Percentiles rank a stretch among this genome's conserved stretches.
phyloP scores from a whole-genome alignment of 2,888 invertebrate species.

The Harpalus rufipes region DNA sequence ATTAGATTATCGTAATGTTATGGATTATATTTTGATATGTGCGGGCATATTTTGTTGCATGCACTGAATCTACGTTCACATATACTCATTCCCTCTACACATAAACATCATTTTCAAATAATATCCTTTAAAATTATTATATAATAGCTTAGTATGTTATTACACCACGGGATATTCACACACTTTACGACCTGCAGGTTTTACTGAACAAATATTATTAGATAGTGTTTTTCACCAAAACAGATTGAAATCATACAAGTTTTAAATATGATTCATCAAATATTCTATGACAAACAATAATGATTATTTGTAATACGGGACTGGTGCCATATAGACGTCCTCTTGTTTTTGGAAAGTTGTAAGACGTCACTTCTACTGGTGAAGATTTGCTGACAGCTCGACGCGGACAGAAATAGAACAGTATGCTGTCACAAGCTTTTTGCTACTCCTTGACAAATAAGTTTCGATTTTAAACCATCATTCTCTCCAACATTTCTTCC shows the following conservation, averaged over 20 bases:
- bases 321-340: not conserved
- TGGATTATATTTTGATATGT: constrained; percentile 46
- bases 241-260: not conserved
- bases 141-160: not conserved
- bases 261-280: too few relatives aligned
- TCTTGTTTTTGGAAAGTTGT: constrained; percentile 28
- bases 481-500: not conserved
- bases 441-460: constrained; percentile 10
- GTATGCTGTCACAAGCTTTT: constrained; percentile 20
- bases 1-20: constrained; percentile 48
- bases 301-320: too few relatives aligned
- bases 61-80: not conserved
- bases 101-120: constrained; percentile 23
- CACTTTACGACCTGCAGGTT: not conserved
- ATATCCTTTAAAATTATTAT: constrained; percentile 17
- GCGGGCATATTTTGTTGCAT: constrained; percentile 31
- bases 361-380: constrained; percentile 3
- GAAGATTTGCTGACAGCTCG: constrained; percentile 11
- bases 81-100: not conserved
- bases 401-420: constrained; percentile 26
- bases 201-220: not conserved
- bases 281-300: too few relatives aligned
- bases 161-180: not conserved
- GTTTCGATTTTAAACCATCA: constrained; percentile 17
- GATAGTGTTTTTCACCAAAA: not conserved